Base-by-base conservation (phyloP, 1,140 invertebrate genomes). In the Portunus trituberculatus region DNA sequence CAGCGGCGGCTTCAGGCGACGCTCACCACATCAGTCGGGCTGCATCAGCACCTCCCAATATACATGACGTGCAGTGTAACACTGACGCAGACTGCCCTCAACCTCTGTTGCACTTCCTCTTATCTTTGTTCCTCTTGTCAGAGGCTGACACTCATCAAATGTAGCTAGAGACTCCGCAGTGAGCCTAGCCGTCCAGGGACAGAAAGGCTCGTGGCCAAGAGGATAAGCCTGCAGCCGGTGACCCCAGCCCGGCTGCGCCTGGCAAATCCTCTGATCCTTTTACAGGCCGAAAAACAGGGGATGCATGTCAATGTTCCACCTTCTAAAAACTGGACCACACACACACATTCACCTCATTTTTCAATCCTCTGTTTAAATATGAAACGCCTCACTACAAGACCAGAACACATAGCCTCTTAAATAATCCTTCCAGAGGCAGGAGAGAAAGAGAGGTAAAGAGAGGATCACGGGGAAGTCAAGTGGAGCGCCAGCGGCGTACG, bases 291-390 rank as follows among this genome's bases (percentile, higher is more conserved):
- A 76, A n/a, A 76, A n/a, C 6, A 7, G 20, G 67, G 67, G 67
- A 76, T 76, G 67, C 25, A 76, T 76, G 67, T 76, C 67, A 76
- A 76, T 76, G 20, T 76, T 76, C 67, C 67, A 76, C n/a, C 67
- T 3, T n/a, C 67, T 76, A n/a, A 76, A 76, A 76, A 76, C 67
- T 76, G 67, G 67, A 76, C 67, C 20, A 76, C 20, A 76, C 67
- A 76, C 67, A n/a, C 12, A 76, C 67, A 76, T 76, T 76, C 67
- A 76, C 67, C 25, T n/a, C 16, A 76, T 76, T 76, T 76, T 76
- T n/a, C 67, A 76, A 76, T 1, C 20, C 16, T n/a, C 20, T 76
- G 67, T n/a, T n/a, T 76, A 2, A 12, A 76, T 25, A 76, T n/a
- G 12, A n/a, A 76, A 20, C 25, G n/a, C 6, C 1, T n/a, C 67